These are phyloP conservation scores for Silvanus unidentatus DNA, from an alignment of 2,888 invertebrate genomes.

Conservation along the genomic window DNA sequence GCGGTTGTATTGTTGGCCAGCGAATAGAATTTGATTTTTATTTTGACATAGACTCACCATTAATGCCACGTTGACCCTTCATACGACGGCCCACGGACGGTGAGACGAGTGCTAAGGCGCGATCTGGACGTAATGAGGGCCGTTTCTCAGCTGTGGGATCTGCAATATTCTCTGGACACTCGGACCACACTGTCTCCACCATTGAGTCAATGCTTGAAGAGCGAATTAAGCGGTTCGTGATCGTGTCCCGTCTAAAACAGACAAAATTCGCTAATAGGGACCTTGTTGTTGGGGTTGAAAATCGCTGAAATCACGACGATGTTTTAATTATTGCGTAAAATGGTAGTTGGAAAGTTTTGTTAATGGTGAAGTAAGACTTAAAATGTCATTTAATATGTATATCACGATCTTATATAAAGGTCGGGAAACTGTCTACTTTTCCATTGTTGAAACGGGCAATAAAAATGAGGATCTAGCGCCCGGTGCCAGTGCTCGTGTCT, in stretches of 20 bases:
- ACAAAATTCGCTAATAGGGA: neutral
- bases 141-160: conserved; percentile 36
- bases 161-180: conserved; percentile 40
- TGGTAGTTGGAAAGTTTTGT: no score
- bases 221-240: conserved; percentile 55
- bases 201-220: conserved; percentile 77
- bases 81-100: conserved; percentile 70
- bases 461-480: no score
- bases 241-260: conserved; percentile 47
- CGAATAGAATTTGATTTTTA: no score
- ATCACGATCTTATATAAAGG: no score
- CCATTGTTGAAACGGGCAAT: no score
- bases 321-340: no score
- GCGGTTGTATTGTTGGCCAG: no score
- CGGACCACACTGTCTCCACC: conserved; percentile 65
- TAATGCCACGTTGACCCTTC: conserved; percentile 67
- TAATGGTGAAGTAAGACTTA: no score
- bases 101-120: conserved; percentile 59
- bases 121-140: conserved; percentile 47
- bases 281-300: neutral
- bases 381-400: no score
- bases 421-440: no score
- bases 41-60: conserved; percentile 53
- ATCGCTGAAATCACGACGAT: no score
- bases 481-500: no score